Conservation (phyloP, 2,888 invertebrate genomes). For the Dryocosmus kuriphilus region DNA sequence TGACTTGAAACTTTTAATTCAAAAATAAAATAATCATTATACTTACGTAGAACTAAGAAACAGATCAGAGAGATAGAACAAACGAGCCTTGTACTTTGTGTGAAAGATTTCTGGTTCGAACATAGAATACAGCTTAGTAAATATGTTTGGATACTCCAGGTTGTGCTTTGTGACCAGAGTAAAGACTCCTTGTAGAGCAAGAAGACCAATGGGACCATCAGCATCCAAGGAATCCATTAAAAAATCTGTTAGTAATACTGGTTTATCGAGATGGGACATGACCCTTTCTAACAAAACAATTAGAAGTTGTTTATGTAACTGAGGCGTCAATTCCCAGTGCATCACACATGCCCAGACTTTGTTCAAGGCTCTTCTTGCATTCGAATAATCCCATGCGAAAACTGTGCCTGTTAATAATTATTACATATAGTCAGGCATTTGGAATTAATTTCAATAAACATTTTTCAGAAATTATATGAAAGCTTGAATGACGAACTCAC, state of each 20-base stretch:
- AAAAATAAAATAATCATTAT: conserved; percentile 36
- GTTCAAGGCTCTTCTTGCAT: conserved; percentile 82
- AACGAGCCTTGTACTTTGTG: conserved; percentile 91
- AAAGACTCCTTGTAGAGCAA: conserved; percentile 95
- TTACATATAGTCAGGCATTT: conserved; percentile 1
- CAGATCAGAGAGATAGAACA: conserved; percentile 92
- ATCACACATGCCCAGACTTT: conserved; percentile 88
- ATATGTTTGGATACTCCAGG: conserved; percentile 97
- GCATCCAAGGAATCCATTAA: conserved; percentile 93
- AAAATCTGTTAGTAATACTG: conserved; percentile 93
- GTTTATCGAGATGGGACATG: conserved; percentile 88
- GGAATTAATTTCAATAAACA: not conserved
- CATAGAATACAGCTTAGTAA: conserved; percentile 95
- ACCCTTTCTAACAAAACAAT: conserved; percentile 90
- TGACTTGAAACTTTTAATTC: not conserved
- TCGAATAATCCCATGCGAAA: conserved; percentile 82
- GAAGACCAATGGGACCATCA: conserved; percentile 91
- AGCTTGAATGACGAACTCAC: conserved; percentile 54
- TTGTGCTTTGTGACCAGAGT: conserved; percentile 94
- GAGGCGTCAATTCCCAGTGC: conserved; percentile 84
- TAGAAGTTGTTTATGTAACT: conserved; percentile 87
- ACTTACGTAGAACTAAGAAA: conserved; percentile 95
- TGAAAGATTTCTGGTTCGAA: conserved; percentile 94
- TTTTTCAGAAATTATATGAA: not conserved
- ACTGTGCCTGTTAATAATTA: conserved; percentile 62